Evolutionary conservation across 2,888 invertebrate genomes (phyloP).

Genomic region (Leptura quadrifasciata): DNA sequence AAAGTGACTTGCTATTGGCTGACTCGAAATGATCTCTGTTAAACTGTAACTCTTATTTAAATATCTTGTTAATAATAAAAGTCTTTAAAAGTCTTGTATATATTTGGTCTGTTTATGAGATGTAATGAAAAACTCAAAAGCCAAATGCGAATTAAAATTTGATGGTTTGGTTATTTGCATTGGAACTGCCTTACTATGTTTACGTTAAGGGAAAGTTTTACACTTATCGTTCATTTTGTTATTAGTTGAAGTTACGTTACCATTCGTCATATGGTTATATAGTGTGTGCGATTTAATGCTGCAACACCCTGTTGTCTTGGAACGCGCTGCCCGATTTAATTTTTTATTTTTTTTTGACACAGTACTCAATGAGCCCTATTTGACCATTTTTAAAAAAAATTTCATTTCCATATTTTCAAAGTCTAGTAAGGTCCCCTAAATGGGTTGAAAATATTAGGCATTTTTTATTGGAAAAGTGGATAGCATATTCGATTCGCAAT

Average conservation of each 20-base stretch:
- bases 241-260: background rate
- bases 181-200: background rate
- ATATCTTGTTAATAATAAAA: slow-evolving; percentile 45
- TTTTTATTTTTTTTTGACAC: too few species aligned
- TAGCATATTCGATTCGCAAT: too few species aligned
- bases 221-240: background rate
- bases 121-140: slow-evolving; percentile 43
- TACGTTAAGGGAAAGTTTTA: background rate
- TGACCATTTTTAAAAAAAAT: too few species aligned
- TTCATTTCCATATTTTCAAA: too few species aligned
- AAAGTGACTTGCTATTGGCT: slow-evolving; percentile 65
- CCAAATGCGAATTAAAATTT: slow-evolving; percentile 20
- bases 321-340: too few species aligned
- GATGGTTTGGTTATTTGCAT: background rate
- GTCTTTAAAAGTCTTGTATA: slow-evolving; percentile 45
- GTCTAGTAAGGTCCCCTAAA: too few species aligned
- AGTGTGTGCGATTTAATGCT: too few species aligned
- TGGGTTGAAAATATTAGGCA: too few species aligned
- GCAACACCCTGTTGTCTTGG: too few species aligned
- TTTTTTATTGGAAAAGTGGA: too few species aligned
- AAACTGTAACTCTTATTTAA: slow-evolving; percentile 47
- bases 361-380: too few species aligned
- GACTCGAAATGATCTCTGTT: slow-evolving; percentile 65
- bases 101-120: slow-evolving; percentile 46
- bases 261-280: background rate